Evolutionary conservation across 2,888 invertebrate species (phyloP).

Genomic region (Nomada goodeniana): DNA sequence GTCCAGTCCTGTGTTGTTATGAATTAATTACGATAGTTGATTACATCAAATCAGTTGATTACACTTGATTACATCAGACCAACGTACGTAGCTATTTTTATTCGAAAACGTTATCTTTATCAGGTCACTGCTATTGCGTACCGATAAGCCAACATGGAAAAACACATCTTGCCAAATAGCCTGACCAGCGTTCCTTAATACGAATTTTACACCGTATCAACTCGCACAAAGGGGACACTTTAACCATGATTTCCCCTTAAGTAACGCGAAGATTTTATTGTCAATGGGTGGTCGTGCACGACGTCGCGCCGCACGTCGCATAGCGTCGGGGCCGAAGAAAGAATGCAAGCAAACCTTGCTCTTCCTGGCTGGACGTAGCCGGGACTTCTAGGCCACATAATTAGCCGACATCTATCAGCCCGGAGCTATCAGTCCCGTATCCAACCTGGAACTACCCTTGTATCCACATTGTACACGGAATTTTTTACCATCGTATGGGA

Average conservation of each 20-base stretch:
- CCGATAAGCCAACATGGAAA: no score
- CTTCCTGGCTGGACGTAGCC: slow-evolving; percentile 76
- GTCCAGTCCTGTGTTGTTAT: no score
- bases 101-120: no score
- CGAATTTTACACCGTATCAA: no score
- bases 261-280: slow-evolving; percentile 65
- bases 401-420: slow-evolving; percentile 85
- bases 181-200: no score
- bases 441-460: slow-evolving; percentile 78
- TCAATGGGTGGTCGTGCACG: slow-evolving; percentile 79
- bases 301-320: slow-evolving; percentile 57
- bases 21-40: no score
- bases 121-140: no score
- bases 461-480: slow-evolving; percentile 60
- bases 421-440: slow-evolving; percentile 82
- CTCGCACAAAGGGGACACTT: not conserved
- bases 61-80: no score
- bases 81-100: no score
- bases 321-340: slow-evolving; percentile 57
- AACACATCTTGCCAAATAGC: not conserved
- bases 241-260: slow-evolving; percentile 14
- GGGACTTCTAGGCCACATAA: slow-evolving; percentile 83
- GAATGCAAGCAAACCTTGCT: slow-evolving; percentile 75
- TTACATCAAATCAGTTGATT: no score
- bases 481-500: slow-evolving; percentile 61